Evolutionary conservation across 1,140 invertebrate genomes (phyloP).

Genomic region (Plodia interpunctella): DNA sequence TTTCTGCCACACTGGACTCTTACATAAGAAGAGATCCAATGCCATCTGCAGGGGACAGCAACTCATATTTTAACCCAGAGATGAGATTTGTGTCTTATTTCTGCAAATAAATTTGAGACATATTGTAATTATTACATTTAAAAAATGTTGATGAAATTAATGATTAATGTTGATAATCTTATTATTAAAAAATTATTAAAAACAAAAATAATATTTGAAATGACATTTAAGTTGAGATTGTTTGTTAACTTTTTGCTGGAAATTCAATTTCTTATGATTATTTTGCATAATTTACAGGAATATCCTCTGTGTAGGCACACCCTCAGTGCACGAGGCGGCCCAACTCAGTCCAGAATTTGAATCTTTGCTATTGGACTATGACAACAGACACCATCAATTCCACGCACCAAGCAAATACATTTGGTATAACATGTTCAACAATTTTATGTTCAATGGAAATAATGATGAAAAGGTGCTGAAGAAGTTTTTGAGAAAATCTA

Average conservation of each 20-base stretch:
- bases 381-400: constrained; percentile 85
- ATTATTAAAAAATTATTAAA: too few relatives aligned
- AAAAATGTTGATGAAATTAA: too few relatives aligned
- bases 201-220: too few relatives aligned
- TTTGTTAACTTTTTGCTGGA: too few relatives aligned
- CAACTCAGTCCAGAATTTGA: constrained; percentile 74
- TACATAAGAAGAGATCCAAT: constrained; percentile 18
- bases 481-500: constrained; percentile 78
- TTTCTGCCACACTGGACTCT: constrained; percentile 25
- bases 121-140: too few relatives aligned
- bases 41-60: constrained; percentile 40
- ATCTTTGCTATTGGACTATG: constrained; percentile 87
- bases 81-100: constrained; percentile 21
- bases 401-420: constrained; percentile 82
- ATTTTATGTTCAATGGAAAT: constrained; percentile 86
- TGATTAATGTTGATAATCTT: too few relatives aligned
- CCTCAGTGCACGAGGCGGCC: constrained; percentile 85
- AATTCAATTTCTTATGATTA: too few relatives aligned
- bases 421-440: constrained; percentile 93
- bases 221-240: too few relatives aligned
- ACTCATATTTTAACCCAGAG: constrained; percentile 49
- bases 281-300: constrained; percentile 67
- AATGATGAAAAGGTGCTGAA: constrained; percentile 76
- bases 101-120: constrained; percentile 36
- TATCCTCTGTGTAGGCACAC: constrained; percentile 88